These are phyloP conservation scores for Drosophila takahashii DNA, from an alignment of 1,140 invertebrate species.

Conservation along the genomic window DNA sequence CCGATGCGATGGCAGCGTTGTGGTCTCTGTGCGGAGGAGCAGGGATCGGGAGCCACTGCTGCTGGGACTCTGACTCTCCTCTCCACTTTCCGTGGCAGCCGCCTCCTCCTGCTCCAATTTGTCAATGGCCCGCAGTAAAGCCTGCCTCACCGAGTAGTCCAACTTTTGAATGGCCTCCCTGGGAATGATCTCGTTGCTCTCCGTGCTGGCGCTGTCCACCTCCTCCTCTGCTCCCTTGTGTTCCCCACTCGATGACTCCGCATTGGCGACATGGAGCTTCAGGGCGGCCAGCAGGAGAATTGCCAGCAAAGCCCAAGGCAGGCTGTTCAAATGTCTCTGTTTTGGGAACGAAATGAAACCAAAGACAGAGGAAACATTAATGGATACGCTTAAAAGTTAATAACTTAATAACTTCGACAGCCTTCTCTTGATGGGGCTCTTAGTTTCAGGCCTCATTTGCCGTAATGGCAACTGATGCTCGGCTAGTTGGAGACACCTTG, in stretches of 20 bases:
- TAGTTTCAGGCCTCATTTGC: conserved; percentile 65
- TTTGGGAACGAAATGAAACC: neutral
- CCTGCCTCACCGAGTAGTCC: conserved; percentile 89
- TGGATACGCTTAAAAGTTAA: conserved; percentile 42
- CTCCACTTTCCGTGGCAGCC: conserved; percentile 65
- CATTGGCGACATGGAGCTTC: conserved; percentile 53
- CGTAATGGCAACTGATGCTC: conserved; percentile 39
- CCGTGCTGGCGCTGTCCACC: conserved; percentile 83
- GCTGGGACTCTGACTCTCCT: conserved; percentile 14
- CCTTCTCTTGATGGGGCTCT: conserved; percentile 16
- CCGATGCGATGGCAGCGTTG: conserved; percentile 53
- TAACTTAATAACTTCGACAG: conserved; percentile 56
- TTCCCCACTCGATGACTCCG: conserved; percentile 17
- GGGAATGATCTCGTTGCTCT: conserved; percentile 85
- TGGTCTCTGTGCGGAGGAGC: conserved; percentile 24
- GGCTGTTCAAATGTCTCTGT: conserved; percentile 64
- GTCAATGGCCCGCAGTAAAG: conserved; percentile 89
- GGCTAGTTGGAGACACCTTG: conserved; percentile 46
- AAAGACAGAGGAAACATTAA: conserved; percentile 28
- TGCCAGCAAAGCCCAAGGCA: conserved; percentile 65
- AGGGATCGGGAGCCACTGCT: conserved; percentile 23
- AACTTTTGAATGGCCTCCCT: conserved; percentile 86
- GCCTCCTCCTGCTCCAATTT: conserved; percentile 87
- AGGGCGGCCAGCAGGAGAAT: conserved; percentile 57
- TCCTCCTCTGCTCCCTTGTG: conserved; percentile 57